Evolutionary conservation across 2,113 vertebrate genomes (phyloP), one percentile per base, ranked within the genome.

Genomic region (Lampris megalopsis): DNA sequence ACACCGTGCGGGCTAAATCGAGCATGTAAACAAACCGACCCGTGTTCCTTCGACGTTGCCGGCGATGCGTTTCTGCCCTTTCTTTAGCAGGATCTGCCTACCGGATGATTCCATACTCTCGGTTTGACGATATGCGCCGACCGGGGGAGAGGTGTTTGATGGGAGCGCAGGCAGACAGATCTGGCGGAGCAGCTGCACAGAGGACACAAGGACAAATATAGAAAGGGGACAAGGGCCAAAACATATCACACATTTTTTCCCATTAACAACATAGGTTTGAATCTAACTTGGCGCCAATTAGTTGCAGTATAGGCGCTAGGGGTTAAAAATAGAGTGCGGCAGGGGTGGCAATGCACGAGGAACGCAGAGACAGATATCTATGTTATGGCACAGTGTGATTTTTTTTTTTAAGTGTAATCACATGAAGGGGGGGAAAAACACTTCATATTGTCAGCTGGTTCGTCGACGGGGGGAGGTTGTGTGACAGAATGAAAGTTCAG

Each of bases 161-260:
- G 83, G 81, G 78, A 88, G 81, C 82, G 77, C 75, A 3, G 79
- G 80, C 88, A 57, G 84, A 84, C 82, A 82, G 89, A 92, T 89
- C 86, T 83, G 71, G 73, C 72, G 81, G 79, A 88, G 85, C 93
- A 94, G 93, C 93, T 94, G 93, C 91, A 72, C 42, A 0, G 75
- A 83, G 85, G 80, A 90, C 84, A 63, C 72, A 79, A 75, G 73
- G 89, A 45, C 92, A 87, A 90, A 93, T 93, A 90, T 94, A 94
- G 93, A 89, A 86, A 77, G 85, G 81, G 81, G 83, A 87, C 82
- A 76, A 81, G 85, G 85, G 91, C 88, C 89, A 89, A 90, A 92
- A 89, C 92, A 92, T 92, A 92, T 92, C 89, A 88, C 82, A 90
- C 90, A 91, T 94, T 91, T 93, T 92, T 93, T 91, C 92, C 92